phyloP scores from a whole-genome alignment of 2,113 vertebrate genomes.

The Machaerirhynchus nigripectus region DNA sequence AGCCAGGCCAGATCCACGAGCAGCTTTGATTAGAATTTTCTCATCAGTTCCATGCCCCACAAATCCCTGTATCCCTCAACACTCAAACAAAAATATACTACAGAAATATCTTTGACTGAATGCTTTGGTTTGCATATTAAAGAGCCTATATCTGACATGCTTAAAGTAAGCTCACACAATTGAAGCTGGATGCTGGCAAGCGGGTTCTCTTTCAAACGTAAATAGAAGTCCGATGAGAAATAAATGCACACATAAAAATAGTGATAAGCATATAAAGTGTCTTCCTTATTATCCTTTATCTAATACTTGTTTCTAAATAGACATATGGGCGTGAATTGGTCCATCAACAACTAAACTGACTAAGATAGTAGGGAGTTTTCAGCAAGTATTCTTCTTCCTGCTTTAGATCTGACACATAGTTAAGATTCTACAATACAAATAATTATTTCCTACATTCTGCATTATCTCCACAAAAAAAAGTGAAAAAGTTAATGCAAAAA shows the following conservation, averaged over 20 bases:
- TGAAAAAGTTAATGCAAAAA: background rate
- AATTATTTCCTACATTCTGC: background rate
- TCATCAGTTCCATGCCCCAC: background rate
- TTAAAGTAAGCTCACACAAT: background rate
- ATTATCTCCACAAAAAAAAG: background rate
- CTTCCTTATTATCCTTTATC: background rate
- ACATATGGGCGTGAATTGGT: background rate
- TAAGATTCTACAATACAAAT: background rate
- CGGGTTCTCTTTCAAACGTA: background rate
- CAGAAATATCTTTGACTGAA: background rate
- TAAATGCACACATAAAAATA: background rate
- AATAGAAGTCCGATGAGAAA: background rate
- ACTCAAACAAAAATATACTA: background rate
- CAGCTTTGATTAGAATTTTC: background rate
- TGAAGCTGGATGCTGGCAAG: background rate
- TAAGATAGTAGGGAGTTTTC: background rate
- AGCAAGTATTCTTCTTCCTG: background rate
- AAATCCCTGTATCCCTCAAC: background rate
- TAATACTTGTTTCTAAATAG: background rate
- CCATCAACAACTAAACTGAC: background rate
- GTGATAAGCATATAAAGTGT: background rate
- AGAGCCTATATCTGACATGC: background rate
- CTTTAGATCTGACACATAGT: background rate
- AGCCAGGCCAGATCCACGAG: background rate
- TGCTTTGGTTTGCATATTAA: background rate